Evolutionary conservation across 2,797 vertebrate species (phyloP), one percentile per base, ranked within the genome.

Genomic region (Cyprinella venusta): DNA sequence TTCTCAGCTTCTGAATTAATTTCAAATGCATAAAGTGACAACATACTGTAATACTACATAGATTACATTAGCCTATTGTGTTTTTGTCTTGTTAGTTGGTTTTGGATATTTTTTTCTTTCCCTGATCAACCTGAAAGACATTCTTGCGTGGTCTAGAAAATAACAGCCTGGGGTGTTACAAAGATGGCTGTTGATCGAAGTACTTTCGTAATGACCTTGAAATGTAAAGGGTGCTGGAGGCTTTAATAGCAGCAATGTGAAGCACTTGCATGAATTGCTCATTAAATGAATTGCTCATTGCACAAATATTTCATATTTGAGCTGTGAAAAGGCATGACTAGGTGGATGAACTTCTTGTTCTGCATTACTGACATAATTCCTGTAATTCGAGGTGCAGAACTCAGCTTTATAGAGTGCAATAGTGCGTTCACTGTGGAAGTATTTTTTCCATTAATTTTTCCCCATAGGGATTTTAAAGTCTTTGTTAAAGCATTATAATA

Each of bases 361-460:
- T 54, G 50, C 71, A 38, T 75, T 75, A 16, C 33, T 75, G 71
- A 56, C 71, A 56, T 33, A 72, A 33, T 75, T 56, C 50, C 30
- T 54, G 48, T 54, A 36, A 36, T 12, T 54, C 5, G 48, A 74
- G 48, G 48, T 36, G 9, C 45, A 52, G 30, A 54, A 36, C 50
- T 54, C 42, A 0, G 18, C 9, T 33, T 19, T 8, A 12, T 72
- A 52, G 56, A 24, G 70, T 19, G 5, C 59, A 13, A 26, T 61
- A 61, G 56, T 61, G 56, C 56, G 2, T 54, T 19, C 50, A 52
- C 50, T 19, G 18, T 19, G 24, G 12, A 26, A 26, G 59, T 15
- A 0, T 61, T 15, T 61, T 26, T 26, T 61, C 4, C 10, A 13
- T 13, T 24, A 0, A 12, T 24, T 5, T 59, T 21, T 59, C 21